Evolutionary conservation across 2,888 invertebrate species (phyloP), one percentile per base, ranked within the genome.

Genomic region (Zaprionus obscuricornis): DNA sequence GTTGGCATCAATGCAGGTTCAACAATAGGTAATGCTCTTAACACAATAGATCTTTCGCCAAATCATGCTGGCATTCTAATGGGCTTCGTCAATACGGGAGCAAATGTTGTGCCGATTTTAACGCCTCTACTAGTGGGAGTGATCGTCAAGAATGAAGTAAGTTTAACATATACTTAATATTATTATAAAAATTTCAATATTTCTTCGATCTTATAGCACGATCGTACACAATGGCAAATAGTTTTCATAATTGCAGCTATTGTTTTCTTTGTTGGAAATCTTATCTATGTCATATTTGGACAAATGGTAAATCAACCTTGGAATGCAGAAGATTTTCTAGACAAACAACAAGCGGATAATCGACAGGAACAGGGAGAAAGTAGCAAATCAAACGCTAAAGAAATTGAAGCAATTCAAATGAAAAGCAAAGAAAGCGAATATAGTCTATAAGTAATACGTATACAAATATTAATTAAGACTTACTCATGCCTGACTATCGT

Each of bases 31-130:
- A 92, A 92, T 68, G 91, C 92, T 31, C 91, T 93, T 0, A 94
- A 94, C 77, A 94, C 94, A 51, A 93, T 94, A 59, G 94, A 94
- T 85, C 90, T 95, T 42, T 92, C 94, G 0, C 94, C 94, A 0
- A 93, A 93, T 68, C 94, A 93, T 84, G 93, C 94, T 0, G 94
- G 94, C 1, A 92, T 93, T 3, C 87, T 94, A 10, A 94, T 94
- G 93, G 94, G 94, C 0, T 91, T 94, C 34, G 92, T 93, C 0
- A 94, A 94, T 82, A 92, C 93, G 0, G 88, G 91, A 0, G 92
- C 93, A 0, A 94, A 93, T 79, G 83, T 93, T 6, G 91, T 93
- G 51, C 92, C 93, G 1, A 92, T 94, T 39, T 58, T 94, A 0
- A 93, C 93, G 0, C 94, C 94, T 0, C 79, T 93, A 0, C 74